Conservation (phyloP, 2,888 invertebrate genomes). For the Drosophila anceps region DNA sequence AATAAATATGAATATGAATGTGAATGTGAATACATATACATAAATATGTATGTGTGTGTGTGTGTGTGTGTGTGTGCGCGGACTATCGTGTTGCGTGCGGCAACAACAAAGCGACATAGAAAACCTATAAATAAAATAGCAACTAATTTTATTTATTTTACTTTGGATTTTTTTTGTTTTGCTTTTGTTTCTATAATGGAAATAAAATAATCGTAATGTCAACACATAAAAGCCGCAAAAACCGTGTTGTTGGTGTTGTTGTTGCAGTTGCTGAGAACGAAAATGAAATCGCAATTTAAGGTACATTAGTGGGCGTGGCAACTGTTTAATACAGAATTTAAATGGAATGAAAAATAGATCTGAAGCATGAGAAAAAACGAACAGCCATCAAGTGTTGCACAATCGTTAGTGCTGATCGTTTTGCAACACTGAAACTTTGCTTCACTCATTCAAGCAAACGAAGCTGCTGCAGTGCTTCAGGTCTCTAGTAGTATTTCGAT, state of each 20-base stretch:
- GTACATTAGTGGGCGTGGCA: background rate
- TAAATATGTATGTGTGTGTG: constrained; percentile 18
- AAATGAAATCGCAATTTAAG: constrained; percentile 4
- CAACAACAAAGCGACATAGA: constrained; percentile 21
- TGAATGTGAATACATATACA: constrained; percentile 12
- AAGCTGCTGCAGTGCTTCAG: too few species aligned
- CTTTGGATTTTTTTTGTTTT: constrained; percentile 12
- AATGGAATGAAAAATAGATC: background rate
- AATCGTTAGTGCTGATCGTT: background rate
- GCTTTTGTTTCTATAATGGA: constrained; percentile 31
- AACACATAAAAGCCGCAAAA: constrained; percentile 47
- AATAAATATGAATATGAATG: constrained; percentile 48
- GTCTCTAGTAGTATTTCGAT: too few species aligned
- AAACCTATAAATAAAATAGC: constrained; percentile 77
- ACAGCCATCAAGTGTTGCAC: background rate
- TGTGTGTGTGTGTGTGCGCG: constrained; percentile 13
- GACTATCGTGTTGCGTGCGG: constrained; percentile 41
- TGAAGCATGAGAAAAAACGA: background rate
- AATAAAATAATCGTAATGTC: constrained; percentile 73
- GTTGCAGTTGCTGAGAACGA: constrained; percentile 4
- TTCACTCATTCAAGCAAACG: too few species aligned
- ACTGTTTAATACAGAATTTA: constrained; percentile 5
- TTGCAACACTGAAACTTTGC: background rate
- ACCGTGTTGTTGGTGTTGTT: constrained; percentile 7
- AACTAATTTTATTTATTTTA: constrained; percentile 82